Conservation (phyloP, 2,113 vertebrate genomes). For the Solenodon paradoxus region DNA sequence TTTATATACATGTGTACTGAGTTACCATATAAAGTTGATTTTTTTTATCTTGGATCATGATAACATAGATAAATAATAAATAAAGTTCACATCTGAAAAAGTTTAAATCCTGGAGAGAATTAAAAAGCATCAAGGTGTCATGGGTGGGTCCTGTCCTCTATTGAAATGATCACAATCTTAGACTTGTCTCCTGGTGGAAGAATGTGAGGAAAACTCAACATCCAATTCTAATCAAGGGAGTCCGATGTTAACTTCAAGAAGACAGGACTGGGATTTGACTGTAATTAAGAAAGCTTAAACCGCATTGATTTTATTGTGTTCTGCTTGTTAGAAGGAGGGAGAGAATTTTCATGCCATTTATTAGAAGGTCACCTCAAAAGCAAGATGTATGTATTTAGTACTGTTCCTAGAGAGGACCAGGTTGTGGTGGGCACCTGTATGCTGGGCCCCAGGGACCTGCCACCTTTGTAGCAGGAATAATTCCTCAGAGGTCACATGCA, state of each 20-base stretch:
- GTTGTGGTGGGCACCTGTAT: fast-evolving
- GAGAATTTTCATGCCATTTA: background rate
- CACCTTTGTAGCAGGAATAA: background rate
- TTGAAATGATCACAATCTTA: background rate
- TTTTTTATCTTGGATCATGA: background rate
- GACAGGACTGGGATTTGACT: slow-evolving; percentile 33
- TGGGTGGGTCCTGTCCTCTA: background rate
- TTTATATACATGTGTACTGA: background rate
- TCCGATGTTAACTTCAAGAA: slow-evolving; percentile 10
- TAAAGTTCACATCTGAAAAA: background rate
- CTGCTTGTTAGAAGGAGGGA: background rate
- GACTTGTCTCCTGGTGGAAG: background rate
- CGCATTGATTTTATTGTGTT: slow-evolving; percentile 9
- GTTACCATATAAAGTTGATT: background rate
- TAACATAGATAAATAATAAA: background rate
- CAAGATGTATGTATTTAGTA: background rate
- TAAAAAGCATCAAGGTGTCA: slow-evolving; percentile 17
- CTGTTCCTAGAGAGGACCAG: background rate
- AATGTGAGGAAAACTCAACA: background rate
- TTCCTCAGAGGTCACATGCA: background rate
- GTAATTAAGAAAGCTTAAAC: slow-evolving; percentile 25
- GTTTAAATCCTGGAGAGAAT: background rate
- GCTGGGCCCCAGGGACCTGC: background rate
- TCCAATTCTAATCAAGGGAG: background rate
- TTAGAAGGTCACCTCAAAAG: slow-evolving; percentile 19